These are phyloP conservation scores for Melipona beecheii DNA, from an alignment of 2,888 invertebrate genomes.

Conservation along the genomic window DNA sequence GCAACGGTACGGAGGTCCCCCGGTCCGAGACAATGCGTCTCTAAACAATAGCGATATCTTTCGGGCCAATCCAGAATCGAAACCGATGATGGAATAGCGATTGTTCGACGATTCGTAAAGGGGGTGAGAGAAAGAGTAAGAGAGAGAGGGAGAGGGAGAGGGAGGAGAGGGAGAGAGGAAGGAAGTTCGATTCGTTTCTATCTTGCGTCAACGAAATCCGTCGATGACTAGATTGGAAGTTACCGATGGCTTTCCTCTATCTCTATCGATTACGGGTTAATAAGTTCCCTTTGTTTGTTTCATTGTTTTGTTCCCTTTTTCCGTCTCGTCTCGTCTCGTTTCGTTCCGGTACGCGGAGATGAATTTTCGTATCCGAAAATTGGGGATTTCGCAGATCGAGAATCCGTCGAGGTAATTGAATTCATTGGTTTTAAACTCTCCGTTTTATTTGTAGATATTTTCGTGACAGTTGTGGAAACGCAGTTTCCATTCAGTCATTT, in stretches of 20 bases:
- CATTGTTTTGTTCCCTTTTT: too few species aligned
- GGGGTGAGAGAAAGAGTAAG: background rate
- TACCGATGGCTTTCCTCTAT: background rate
- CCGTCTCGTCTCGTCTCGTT: background rate
- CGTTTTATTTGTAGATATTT: too few species aligned
- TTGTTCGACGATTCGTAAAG: conserved; percentile 65
- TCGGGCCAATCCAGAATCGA: conserved; percentile 75
- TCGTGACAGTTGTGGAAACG: too few species aligned
- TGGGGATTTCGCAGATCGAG: background rate
- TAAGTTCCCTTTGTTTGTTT: background rate
- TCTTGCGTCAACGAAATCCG: conserved; percentile 4
- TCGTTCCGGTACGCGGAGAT: background rate
- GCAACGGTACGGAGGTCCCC: conserved; percentile 61
- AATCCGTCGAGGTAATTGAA: too few species aligned
- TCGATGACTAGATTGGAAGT: conserved; percentile 8
- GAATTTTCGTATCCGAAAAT: background rate
- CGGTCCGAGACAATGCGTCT: conserved; percentile 73
- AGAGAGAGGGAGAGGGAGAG: background rate
- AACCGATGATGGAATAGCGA: conserved; percentile 76
- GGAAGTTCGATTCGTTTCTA: background rate
- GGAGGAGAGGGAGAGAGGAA: background rate
- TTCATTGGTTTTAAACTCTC: too few species aligned
- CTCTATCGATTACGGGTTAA: conserved; percentile 17
- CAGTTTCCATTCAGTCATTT: too few species aligned
- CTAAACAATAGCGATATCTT: conserved; percentile 79